phyloP scores from a whole-genome alignment of 2,797 vertebrate genomes.

The Pipistrellus pipistrellus region DNA sequence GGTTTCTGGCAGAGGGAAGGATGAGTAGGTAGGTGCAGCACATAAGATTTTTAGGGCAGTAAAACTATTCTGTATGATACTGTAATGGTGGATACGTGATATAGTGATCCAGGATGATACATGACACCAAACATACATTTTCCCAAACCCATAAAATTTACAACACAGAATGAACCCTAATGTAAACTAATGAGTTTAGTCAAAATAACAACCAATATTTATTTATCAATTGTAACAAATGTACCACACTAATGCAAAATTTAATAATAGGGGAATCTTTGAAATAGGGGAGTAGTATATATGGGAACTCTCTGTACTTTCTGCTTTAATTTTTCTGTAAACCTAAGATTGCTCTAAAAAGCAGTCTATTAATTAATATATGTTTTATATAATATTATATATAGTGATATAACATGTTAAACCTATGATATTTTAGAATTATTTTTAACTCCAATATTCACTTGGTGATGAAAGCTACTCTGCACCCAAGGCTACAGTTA shows the following conservation, averaged over 20 bases:
- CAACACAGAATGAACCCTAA: neutral
- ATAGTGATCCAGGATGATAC: neutral
- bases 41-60: neutral
- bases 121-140: neutral
- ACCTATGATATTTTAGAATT: conserved; percentile 9
- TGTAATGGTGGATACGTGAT: neutral
- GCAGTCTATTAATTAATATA: neutral
- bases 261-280: neutral
- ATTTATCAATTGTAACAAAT: neutral
- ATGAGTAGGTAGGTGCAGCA: neutral
- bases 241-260: neutral
- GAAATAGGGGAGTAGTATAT: neutral
- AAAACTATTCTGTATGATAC: neutral
- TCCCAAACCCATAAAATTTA: neutral
- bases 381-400: neutral
- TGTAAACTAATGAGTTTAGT: neutral
- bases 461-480: neutral
- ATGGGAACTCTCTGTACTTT: neutral
- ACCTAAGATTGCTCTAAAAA: neutral
- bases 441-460: neutral
- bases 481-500: neutral
- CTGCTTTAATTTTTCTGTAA: conserved; percentile 8
- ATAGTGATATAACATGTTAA: neutral
- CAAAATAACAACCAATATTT: neutral
- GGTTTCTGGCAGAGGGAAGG: neutral